Evolutionary conservation across 2,888 invertebrate genomes (phyloP).

Genomic region (Mongoloraphidia duomilia): DNA sequence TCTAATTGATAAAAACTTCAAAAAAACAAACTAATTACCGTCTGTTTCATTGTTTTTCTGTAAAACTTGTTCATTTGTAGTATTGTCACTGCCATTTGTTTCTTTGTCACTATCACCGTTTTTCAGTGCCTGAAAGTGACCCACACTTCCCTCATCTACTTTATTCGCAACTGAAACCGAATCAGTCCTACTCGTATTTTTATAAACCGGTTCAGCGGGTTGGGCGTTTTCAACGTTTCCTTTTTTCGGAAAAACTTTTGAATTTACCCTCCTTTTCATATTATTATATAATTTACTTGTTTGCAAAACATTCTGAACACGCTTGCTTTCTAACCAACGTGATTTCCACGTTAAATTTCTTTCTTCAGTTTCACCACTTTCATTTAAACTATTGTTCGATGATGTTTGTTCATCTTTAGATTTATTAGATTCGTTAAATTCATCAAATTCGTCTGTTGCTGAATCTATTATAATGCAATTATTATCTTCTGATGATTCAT

Average conservation of each 20-base stretch:
- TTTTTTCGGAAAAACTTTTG: too few species aligned
- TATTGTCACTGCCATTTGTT: too few species aligned
- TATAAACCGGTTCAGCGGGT: too few species aligned
- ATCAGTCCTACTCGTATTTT: too few species aligned
- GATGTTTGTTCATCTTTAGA: background rate
- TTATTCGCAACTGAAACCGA: background rate
- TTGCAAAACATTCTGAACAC: constrained; percentile 4
- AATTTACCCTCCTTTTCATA: background rate
- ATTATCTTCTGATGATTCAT: background rate
- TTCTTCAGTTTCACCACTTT: background rate
- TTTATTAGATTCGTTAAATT: background rate
- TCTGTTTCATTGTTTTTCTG: too few species aligned
- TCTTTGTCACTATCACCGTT: too few species aligned
- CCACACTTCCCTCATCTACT: background rate
- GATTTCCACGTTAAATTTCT: constrained; percentile 2
- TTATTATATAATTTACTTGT: constrained; percentile 6
- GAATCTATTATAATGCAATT: constrained; percentile 5
- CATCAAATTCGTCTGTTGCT: constrained; percentile 1
- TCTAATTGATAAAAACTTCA: too few species aligned
- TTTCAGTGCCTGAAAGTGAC: constrained; percentile 1
- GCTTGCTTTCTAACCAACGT: constrained; percentile 5
- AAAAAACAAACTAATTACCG: too few species aligned
- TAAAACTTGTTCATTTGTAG: too few species aligned
- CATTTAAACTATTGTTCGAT: background rate
- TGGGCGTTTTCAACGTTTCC: too few species aligned